phyloP scores from a whole-genome alignment of 2,888 invertebrate genomes.

The Neoascia interrupta region DNA sequence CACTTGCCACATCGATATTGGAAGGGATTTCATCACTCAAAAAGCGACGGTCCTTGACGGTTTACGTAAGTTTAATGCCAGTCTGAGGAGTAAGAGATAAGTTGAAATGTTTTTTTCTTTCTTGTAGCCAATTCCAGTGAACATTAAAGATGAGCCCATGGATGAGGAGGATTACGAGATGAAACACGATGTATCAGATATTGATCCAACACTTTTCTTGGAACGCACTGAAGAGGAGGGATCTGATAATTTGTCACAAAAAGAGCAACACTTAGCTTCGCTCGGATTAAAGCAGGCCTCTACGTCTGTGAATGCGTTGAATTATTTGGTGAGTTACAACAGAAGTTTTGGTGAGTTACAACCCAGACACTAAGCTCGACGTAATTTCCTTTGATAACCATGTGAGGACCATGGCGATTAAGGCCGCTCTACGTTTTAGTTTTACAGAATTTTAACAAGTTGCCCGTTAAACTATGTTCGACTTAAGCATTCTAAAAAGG shows the following conservation, averaged over 20 bases:
- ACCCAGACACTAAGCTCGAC: no score
- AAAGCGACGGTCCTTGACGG: constrained; percentile 78
- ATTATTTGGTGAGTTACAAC: constrained; percentile 60
- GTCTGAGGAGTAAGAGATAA: constrained; percentile 40
- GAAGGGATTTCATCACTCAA: constrained; percentile 78
- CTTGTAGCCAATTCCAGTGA: constrained; percentile 76
- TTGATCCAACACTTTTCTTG: constrained; percentile 79
- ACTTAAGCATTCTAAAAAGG: no score
- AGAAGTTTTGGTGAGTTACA: no score
- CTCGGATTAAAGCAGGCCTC: constrained; percentile 71
- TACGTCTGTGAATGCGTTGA: constrained; percentile 24
- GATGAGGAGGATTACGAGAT: constrained; percentile 77
- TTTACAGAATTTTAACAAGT: no score
- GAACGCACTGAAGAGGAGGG: constrained; percentile 78
- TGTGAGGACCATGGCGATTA: no score
- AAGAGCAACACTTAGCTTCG: constrained; percentile 72
- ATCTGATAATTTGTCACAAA: constrained; percentile 74
- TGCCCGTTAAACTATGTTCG: no score
- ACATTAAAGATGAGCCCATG: constrained; percentile 78
- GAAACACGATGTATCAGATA: constrained; percentile 76
- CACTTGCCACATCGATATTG: constrained; percentile 73
- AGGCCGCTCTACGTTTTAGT: no score
- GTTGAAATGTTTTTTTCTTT: constrained; percentile 25
- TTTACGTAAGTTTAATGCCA: constrained; percentile 77
- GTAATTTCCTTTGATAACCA: no score